A percentile compares a stretch with the other conserved stretches of the same genome.
Evolutionary conservation across 2,888 invertebrate species (phyloP).

Genomic region (Hypena proboscidalis): DNA sequence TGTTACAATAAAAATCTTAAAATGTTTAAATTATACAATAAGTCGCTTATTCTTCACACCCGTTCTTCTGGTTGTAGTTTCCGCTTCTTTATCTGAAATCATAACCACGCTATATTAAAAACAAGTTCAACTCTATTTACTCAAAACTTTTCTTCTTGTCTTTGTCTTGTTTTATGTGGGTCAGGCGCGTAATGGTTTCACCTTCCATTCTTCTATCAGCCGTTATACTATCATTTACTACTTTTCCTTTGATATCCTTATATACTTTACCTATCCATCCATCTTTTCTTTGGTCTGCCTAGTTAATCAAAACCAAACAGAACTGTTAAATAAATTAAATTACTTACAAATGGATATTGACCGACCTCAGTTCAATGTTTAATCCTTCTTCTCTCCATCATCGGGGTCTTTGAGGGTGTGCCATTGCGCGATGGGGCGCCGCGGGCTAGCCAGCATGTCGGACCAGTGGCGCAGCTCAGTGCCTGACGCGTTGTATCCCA

Average conservation of each 20-base stretch:
- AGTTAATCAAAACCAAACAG: no score
- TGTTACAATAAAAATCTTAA: constrained; percentile 15
- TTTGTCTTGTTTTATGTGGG: no score
- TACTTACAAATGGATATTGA: neutral
- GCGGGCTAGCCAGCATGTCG: constrained; percentile 99
- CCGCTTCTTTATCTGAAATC: constrained; percentile 40
- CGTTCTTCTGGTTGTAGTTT: constrained; percentile 40
- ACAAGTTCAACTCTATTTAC: no score
- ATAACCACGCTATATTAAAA: neutral
- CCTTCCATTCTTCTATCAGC: no score
- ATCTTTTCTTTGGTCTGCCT: no score
- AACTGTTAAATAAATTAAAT: no score
- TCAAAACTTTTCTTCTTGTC: no score
- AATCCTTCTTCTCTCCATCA: constrained; percentile 95
- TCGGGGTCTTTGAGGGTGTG: constrained; percentile 99
- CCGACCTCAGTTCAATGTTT: constrained; percentile 63
- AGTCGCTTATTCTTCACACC: constrained; percentile 44
- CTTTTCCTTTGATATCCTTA: no score
- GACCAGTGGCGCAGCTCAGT: constrained; percentile 99
- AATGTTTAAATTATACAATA: constrained; percentile 31
- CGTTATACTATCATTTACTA: no score
- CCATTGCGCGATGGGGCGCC: constrained; percentile 99
- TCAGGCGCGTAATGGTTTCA: no score
- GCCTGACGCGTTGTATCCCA: constrained; percentile 98
- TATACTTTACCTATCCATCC: no score